These are phyloP conservation scores for Cecidostiba fungosa DNA, from an alignment of 2,888 invertebrate genomes.

Conservation along the genomic window DNA sequence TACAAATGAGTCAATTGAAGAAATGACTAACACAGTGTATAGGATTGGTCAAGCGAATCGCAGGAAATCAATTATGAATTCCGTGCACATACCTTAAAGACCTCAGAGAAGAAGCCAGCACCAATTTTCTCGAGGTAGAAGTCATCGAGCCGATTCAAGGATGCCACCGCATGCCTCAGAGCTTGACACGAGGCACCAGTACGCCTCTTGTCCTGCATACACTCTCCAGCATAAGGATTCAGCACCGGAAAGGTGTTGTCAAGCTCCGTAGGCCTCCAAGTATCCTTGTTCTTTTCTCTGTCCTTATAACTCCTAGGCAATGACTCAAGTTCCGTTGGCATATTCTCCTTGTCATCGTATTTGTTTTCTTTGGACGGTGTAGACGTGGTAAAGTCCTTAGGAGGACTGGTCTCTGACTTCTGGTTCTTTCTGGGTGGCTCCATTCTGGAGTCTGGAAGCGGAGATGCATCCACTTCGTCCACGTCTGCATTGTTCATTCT, in stretches of 20 bases:
- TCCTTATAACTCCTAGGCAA: slow-evolving; percentile 76
- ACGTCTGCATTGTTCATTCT: slow-evolving; percentile 50
- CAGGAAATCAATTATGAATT: slow-evolving; percentile 37
- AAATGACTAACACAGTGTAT: slow-evolving; percentile 7
- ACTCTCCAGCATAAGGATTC: slow-evolving; percentile 67
- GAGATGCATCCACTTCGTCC: slow-evolving; percentile 59
- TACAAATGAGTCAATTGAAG: not conserved
- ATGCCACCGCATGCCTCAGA: slow-evolving; percentile 94
- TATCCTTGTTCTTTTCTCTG: slow-evolving; percentile 76
- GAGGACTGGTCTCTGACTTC: slow-evolving; percentile 27
- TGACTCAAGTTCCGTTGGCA: slow-evolving; percentile 77
- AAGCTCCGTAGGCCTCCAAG: slow-evolving; percentile 78
- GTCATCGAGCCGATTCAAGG: slow-evolving; percentile 95
- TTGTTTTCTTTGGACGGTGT: slow-evolving; percentile 68
- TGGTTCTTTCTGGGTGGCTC: slow-evolving; percentile 58
- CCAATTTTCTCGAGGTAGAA: slow-evolving; percentile 96
- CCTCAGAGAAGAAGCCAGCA: slow-evolving; percentile 97
- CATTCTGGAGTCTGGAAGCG: slow-evolving; percentile 61
- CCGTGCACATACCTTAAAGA: slow-evolving; percentile 91
- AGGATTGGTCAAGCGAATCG: slow-evolving; percentile 12
- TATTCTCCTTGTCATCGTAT: slow-evolving; percentile 66
- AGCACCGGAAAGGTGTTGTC: slow-evolving; percentile 67
- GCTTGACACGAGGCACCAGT: slow-evolving; percentile 94
- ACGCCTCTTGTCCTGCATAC: slow-evolving; percentile 75
- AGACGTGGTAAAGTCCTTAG: slow-evolving; percentile 66